phyloP scores from a whole-genome alignment of 2,113 vertebrate species.

The Glareola pratincola region DNA sequence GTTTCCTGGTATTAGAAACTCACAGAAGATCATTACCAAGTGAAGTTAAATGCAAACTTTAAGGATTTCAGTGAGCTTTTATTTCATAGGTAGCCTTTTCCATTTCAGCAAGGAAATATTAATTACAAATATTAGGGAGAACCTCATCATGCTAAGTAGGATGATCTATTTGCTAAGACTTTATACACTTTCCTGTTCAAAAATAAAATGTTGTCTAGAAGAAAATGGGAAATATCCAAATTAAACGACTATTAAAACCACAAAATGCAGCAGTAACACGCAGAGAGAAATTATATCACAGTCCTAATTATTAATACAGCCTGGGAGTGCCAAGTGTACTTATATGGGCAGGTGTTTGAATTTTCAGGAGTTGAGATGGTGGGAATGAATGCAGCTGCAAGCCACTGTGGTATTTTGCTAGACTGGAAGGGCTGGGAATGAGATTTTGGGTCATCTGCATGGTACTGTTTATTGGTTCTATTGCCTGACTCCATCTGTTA shows the following conservation, averaged over 20 bases:
- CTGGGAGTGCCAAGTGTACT: not conserved
- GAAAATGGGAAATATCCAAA: not conserved
- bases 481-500: not conserved
- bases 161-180: not conserved
- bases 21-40: not conserved
- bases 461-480: not conserved
- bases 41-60: not conserved
- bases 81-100: not conserved
- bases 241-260: not conserved
- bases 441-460: not conserved
- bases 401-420: not conserved
- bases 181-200: not conserved
- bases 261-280: not conserved
- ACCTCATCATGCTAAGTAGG: not conserved
- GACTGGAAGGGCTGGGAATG: not conserved
- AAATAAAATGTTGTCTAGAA: not conserved
- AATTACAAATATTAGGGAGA: not conserved
- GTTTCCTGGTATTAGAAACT: not conserved
- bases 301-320: not conserved
- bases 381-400: not conserved
- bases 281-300: not conserved
- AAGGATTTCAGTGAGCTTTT: not conserved
- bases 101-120: not conserved
- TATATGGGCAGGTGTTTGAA: not conserved
- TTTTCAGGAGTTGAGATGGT: not conserved